Evolutionary conservation across 2,888 invertebrate genomes (phyloP), one percentile per base, ranked within the genome.

Genomic region (Lasioglossum malachurum): DNA sequence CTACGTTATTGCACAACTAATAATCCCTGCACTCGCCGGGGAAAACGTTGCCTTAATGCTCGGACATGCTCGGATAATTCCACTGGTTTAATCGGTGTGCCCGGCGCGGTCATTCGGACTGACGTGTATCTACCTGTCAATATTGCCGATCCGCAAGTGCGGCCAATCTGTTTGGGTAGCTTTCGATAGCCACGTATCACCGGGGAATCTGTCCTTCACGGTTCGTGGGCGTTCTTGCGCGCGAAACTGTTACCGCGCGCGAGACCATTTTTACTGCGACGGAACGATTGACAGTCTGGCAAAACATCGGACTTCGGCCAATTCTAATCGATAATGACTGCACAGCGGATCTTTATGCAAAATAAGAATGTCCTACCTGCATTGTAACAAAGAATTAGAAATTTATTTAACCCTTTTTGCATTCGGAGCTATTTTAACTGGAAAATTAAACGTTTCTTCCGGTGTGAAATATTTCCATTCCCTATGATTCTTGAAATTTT

Each of bases 181-280:
- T 85, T 83, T 83, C 80, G 72, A 74, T 82, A 60, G 75, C 75
- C 41, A 53, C 31, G 78, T 79, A 80, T 81, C 74, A 19, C 57
- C 72, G 46, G 27, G 81, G 90, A 78, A 87, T 87, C 85, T 86
- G 89, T 89, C 88, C 87, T 89, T 89, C 89, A 87, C 83, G 88
- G 86, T 88, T 75, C 84, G 82, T 38, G 44, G 64, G 60, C 69
- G 87, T 80, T 87, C 71, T 78, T 49, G 73, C 78, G 41, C 69
- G 41, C 69, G 80, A 83, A 80, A 76, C 84, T 80, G 79, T 87
- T 80, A 64, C 81, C 60, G 67, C 67, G 71, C 74, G 64, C 76
- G 75, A 12, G 78, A 38, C 27, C 31, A 31, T 69, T 69, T 69
- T 69, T 64, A 8, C 31, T 16, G 31, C 16, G 19, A 64, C 64